Percentiles rank a stretch among this genome's conserved stretches.
These are phyloP conservation scores for Netelia inedita DNA, from an alignment of 2,888 invertebrate genomes.

Conservation along the genomic window DNA sequence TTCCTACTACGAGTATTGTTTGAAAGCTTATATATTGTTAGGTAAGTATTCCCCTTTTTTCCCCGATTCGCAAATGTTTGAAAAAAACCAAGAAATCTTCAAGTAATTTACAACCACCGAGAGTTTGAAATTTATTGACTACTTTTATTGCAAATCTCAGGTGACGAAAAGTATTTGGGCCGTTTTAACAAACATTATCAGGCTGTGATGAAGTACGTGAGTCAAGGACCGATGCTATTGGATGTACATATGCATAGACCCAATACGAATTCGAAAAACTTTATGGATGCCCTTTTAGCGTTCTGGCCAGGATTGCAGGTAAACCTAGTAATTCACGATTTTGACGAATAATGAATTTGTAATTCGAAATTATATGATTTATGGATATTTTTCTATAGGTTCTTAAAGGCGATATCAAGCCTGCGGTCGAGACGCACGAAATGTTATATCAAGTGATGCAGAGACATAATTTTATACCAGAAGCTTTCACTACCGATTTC, in stretches of 20 bases:
- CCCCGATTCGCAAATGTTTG: not conserved
- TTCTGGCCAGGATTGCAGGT: conserved; percentile 99
- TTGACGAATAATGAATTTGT: not conserved
- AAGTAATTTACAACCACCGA: too few relatives aligned
- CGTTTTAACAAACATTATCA: conserved; percentile 98
- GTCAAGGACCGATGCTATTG: conserved; percentile 96
- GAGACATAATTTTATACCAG: conserved; percentile 98
- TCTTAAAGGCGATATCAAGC: conserved; percentile 95
- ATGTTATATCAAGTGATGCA: conserved; percentile 99
- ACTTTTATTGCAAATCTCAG: conserved; percentile 66
- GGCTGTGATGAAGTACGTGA: conserved; percentile 98
- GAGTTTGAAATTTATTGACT: not conserved
- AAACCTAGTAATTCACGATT: conserved; percentile 74
- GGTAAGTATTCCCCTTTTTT: conserved; percentile 81
- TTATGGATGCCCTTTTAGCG: conserved; percentile 98
- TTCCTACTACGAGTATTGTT: conserved; percentile 99
- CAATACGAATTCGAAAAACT: conserved; percentile 96
- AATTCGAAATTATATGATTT: not conserved
- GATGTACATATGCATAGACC: conserved; percentile 99
- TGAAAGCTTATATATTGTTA: conserved; percentile 98
- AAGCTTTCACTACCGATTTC: conserved; percentile 99
- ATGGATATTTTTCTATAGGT: conserved; percentile 86
- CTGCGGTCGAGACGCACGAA: conserved; percentile 99
- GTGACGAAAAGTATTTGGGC: conserved; percentile 96
- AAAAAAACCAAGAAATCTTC: too few relatives aligned